Evolutionary conservation across 23 tunicate genomes (phyloP).

Genomic region (Botrylloides violaceus): DNA sequence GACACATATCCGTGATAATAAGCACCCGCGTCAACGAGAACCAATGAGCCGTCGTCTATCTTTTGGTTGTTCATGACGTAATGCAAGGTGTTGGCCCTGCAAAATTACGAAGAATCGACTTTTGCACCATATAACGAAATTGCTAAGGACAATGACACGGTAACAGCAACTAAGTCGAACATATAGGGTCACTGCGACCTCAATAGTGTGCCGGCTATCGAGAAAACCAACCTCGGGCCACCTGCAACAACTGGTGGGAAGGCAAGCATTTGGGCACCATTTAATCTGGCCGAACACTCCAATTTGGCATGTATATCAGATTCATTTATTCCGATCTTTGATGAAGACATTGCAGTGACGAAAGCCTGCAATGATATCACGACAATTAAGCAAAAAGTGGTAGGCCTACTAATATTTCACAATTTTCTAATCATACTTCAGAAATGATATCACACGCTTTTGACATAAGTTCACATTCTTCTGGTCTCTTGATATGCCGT

Average conservation of each 20-base stretch:
- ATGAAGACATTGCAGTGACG: slow-evolving; percentile 22
- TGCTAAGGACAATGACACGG: too few species aligned
- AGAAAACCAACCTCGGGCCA: slow-evolving; percentile 58
- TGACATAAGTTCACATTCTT: slow-evolving; percentile 45
- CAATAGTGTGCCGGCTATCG: too few species aligned
- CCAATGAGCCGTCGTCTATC: slow-evolving; percentile 57
- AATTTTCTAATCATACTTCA: slow-evolving; percentile 25
- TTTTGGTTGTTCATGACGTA: slow-evolving; percentile 65
- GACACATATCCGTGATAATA: slow-evolving; percentile 86
- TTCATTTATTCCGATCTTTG: slow-evolving; percentile 59
- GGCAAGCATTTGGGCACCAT: slow-evolving; percentile 85
- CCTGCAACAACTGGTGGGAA: slow-evolving; percentile 95
- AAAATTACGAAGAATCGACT: background rate
- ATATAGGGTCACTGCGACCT: background rate
- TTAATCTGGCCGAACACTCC: slow-evolving; percentile 49
- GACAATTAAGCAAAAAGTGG: background rate
- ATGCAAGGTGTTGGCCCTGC: slow-evolving; percentile 80
- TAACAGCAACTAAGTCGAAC: background rate
- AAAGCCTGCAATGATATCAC: slow-evolving; percentile 31
- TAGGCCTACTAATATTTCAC: background rate
- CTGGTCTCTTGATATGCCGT: slow-evolving; percentile 50
- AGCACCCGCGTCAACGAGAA: slow-evolving; percentile 85
- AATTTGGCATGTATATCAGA: slow-evolving; percentile 44
- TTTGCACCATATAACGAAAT: too few species aligned
- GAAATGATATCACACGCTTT: slow-evolving; percentile 60